These are phyloP conservation scores for Acronicta aceris DNA, from an alignment of 2,888 invertebrate genomes.

Conservation along the genomic window DNA sequence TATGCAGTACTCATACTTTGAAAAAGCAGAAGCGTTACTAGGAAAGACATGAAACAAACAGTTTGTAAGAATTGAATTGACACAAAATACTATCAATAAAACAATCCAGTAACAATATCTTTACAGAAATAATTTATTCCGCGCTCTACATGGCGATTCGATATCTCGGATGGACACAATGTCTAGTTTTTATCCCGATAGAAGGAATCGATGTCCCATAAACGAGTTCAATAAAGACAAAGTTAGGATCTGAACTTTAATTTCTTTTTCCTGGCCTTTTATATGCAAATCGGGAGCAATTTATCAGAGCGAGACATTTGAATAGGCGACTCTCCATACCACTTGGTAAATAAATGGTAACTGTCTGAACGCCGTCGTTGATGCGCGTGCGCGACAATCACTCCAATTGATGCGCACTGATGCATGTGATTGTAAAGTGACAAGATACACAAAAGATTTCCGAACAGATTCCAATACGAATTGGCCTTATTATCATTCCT, in stretches of 20 bases:
- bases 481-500: conserved; percentile 54
- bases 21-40: too few relatives aligned
- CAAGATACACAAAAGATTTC: conserved; percentile 56
- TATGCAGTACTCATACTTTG: too few relatives aligned
- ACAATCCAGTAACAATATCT: conserved; percentile 37
- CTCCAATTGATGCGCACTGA: conserved; percentile 63
- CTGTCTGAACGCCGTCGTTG: conserved; percentile 50
- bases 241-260: conserved; percentile 70
- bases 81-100: conserved; percentile 17
- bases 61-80: too few relatives aligned
- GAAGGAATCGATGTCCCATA: conserved; percentile 62
- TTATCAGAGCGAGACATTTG: conserved; percentile 83
- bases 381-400: conserved; percentile 55
- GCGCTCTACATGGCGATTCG: conserved; percentile 22
- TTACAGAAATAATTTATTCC: conserved; percentile 35
- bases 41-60: too few relatives aligned
- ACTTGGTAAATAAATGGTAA: conserved; percentile 68
- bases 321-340: conserved; percentile 77
- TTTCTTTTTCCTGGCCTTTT: conserved; percentile 75
- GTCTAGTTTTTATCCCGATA: conserved; percentile 57
- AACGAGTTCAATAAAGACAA: conserved; percentile 70
- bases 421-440: conserved; percentile 63
- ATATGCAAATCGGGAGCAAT: conserved; percentile 83
- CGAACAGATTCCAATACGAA: conserved; percentile 44
- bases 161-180: conserved; percentile 46